Percentiles rank a stretch among this genome's conserved stretches.
Evolutionary conservation across 2,888 invertebrate species (phyloP).

Genomic region (Habroteleia sp.): DNA sequence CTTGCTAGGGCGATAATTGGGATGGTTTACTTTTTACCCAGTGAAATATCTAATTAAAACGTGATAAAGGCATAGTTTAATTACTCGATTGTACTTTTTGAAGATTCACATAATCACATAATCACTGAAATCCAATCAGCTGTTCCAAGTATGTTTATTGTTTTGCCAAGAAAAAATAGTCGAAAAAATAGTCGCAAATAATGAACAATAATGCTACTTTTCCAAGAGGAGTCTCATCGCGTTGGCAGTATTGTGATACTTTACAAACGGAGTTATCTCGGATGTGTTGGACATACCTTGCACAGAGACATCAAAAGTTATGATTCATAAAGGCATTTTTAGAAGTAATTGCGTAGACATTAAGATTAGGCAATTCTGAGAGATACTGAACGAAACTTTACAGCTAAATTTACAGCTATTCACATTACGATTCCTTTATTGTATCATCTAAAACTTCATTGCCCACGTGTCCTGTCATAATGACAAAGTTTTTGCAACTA

Average conservation of each 20-base stretch:
- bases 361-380: slow-evolving; percentile 33
- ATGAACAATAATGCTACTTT: slow-evolving; percentile 27
- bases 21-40: neutral
- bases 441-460: slow-evolving; percentile 39
- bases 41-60: slow-evolving; percentile 22
- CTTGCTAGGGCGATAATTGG: slow-evolving; percentile 4
- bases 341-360: slow-evolving; percentile 37
- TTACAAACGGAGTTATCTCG: slow-evolving; percentile 30
- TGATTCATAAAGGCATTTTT: slow-evolving; percentile 38
- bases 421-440: slow-evolving; percentile 22
- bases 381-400: slow-evolving; percentile 16
- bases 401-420: slow-evolving; percentile 11
- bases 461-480: neutral
- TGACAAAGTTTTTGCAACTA: slow-evolving; percentile 3
- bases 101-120: slow-evolving; percentile 7
- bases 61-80: slow-evolving; percentile 6
- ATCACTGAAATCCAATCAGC: too few species aligned
- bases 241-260: slow-evolving; percentile 11
- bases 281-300: slow-evolving; percentile 10
- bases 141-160: too few species aligned
- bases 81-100: too few species aligned
- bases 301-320: slow-evolving; percentile 35
- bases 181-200: too few species aligned
- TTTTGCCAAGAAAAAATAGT: too few species aligned
- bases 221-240: slow-evolving; percentile 14